These are phyloP conservation scores for Amitus sp. DNA, from an alignment of 2,888 invertebrate species.

Conservation along the genomic window DNA sequence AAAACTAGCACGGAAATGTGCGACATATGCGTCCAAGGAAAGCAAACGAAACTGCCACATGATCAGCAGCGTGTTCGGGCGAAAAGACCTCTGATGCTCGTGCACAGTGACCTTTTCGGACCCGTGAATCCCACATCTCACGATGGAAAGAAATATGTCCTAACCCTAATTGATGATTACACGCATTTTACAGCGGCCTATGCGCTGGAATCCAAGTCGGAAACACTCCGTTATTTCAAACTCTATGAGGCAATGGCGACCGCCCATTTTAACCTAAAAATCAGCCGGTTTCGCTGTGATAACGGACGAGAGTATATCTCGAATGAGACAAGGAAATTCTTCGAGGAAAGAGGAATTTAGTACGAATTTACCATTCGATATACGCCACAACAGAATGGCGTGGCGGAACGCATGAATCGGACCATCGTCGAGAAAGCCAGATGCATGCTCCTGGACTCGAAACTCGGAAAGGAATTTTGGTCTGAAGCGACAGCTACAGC, in stretches of 20 bases:
- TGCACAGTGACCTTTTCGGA: conserved; percentile 30
- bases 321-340: conserved; percentile 39
- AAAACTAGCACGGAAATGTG: conserved; percentile 1
- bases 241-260: conserved; percentile 3
- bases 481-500: conserved; percentile 46
- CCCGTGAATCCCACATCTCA: conserved; percentile 6
- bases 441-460: conserved; percentile 49
- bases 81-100: conserved; percentile 26
- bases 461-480: conserved; percentile 50
- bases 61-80: conserved; percentile 26
- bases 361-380: conserved; percentile 42
- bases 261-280: background rate
- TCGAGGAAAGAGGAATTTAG: conserved; percentile 41
- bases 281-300: conserved; percentile 41
- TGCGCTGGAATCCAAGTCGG: conserved; percentile 7
- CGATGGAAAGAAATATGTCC: conserved; percentile 5
- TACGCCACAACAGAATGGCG: conserved; percentile 46
- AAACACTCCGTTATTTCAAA: conserved; percentile 4
- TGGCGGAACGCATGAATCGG: conserved; percentile 43
- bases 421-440: conserved; percentile 57
- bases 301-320: conserved; percentile 46
- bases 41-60: conserved; percentile 26
- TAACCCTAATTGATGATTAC: conserved; percentile 14
- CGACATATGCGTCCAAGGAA: conserved; percentile 27
- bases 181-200: conserved; percentile 17